Conservation (phyloP, 2,113 vertebrate species). For the Ctenomys sociabilis region DNA sequence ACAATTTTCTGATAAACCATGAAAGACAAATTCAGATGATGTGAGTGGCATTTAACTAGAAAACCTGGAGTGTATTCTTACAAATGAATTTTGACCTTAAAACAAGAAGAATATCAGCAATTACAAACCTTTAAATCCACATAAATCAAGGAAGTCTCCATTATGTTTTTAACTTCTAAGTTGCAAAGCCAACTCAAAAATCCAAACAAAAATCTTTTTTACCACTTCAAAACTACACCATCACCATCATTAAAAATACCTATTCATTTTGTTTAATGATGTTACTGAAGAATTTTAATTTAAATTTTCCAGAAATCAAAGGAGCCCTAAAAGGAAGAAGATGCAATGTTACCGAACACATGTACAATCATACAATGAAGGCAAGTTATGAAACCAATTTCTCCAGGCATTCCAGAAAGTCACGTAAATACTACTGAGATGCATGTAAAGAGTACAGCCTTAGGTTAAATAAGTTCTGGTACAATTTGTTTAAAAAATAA, state of each 20-base stretch:
- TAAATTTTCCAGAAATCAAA: slow-evolving; percentile 41
- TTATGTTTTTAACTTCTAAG: slow-evolving; percentile 9
- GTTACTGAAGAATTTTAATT: slow-evolving; percentile 16
- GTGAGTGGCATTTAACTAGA: slow-evolving; percentile 47
- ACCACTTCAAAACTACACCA: neutral
- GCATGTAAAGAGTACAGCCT: neutral
- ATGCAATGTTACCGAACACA: neutral
- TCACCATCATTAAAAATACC: neutral
- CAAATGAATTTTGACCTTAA: slow-evolving; percentile 37
- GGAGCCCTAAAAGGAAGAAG: neutral
- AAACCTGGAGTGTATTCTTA: slow-evolving; percentile 9
- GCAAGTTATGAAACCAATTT: neutral
- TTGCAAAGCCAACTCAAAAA: neutral
- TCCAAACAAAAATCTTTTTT: slow-evolving; percentile 46
- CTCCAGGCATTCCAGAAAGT: slow-evolving; percentile 14
- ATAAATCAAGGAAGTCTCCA: neutral
- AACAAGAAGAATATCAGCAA: slow-evolving; percentile 28
- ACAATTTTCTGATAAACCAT: slow-evolving; percentile 58
- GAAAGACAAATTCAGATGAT: slow-evolving; percentile 36
- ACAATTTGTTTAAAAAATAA: neutral
- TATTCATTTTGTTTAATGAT: neutral
- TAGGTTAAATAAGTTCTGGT: neutral
- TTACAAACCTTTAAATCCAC: neutral
- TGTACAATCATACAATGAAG: neutral
- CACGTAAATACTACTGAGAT: neutral